Conservation (phyloP, 1,140 invertebrate species). For the Zaprionus camerounensis region DNA sequence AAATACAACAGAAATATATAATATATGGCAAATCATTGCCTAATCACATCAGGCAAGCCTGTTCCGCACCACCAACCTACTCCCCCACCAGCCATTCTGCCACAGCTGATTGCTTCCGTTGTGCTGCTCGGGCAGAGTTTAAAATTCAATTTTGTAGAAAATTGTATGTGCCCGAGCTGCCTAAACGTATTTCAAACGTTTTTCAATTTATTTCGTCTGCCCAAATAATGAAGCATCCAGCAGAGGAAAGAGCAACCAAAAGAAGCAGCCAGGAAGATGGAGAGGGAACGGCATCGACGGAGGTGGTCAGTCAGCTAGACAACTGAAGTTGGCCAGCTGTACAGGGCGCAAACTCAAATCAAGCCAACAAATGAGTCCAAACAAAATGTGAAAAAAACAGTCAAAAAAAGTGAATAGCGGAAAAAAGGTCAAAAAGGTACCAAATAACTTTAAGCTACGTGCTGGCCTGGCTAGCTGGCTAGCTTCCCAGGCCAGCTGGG, state of each 20-base stretch:
- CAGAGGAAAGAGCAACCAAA: conserved; percentile 6
- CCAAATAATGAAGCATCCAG: conserved; percentile 65
- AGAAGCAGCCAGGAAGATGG: not conserved
- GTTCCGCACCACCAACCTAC: not conserved
- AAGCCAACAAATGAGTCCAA: conserved; percentile 65
- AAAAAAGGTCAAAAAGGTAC: conserved; percentile 75
- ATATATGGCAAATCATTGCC: conserved; percentile 63
- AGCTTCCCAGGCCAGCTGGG: conserved; percentile 1
- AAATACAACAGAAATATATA: conserved; percentile 1
- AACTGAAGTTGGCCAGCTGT: conserved; percentile 29
- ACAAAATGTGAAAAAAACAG: conserved; percentile 55
- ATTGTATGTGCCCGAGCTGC: conserved; percentile 69
- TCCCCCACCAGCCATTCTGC: not conserved
- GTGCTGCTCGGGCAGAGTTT: conserved; percentile 42
- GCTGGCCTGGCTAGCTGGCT: conserved; percentile 21
- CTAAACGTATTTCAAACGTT: conserved; percentile 72
- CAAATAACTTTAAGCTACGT: conserved; percentile 68
- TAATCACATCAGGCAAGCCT: conserved; percentile 57
- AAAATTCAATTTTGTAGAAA: conserved; percentile 76
- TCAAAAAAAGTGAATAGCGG: conserved; percentile 6
- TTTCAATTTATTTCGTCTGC: conserved; percentile 77
- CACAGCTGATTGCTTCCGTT: conserved; percentile 67
- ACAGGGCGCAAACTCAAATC: conserved; percentile 62
- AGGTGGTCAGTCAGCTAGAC: conserved; percentile 17
- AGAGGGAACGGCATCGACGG: not conserved